Base-by-base conservation (phyloP, 2,888 invertebrate species). In the Stenoptilia bipunctidactyla region DNA sequence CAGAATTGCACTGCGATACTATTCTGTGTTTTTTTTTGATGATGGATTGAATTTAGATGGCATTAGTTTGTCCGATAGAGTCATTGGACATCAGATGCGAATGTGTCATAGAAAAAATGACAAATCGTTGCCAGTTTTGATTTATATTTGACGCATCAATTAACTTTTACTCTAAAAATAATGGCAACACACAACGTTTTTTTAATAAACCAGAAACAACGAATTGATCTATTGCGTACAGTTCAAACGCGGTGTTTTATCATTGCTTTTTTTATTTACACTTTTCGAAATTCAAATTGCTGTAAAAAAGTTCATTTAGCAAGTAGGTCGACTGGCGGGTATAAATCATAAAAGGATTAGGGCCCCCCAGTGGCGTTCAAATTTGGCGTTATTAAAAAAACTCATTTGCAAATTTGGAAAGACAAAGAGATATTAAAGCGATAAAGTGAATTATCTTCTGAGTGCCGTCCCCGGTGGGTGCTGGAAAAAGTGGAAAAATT, bases 341-440 rank as follows among this genome's bases (percentile, higher is more conserved):
- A 65, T 80, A 77, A 82, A 79, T 80, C 76, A 76, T 61, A 63
- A 61, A 72, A 68, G 75, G 73, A 71, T 74, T 75, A 73, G 55
- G 53, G 53, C 49, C 55, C 53, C 43, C 8, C 20, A 49, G 51
- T 52, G 52, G 34, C 62, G 66, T 73, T 73, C 75, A 65, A 82
- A 80, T 76, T 77, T 68, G 76, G 63, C 62, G 70, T 79, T 77
- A 79, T 82, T 79, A 82, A 80, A 82, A 80, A 80, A 79, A 77
- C 73, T 79, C 77, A 80, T 82, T 80, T 76, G 73, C 79, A 77
- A 80, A 80, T 80, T 80, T 72, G 61, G 63, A 73, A 75, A 79
- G 77, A 80, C 79, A 75, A 77, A 70, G 64, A 73, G 73, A 77
- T 82, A 73, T 73, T 74, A 73, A 68, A 71, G 68, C 66, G 74